Base-by-base conservation (phyloP, 2,113 vertebrate species). In the Xiphophorus couchianus region DNA sequence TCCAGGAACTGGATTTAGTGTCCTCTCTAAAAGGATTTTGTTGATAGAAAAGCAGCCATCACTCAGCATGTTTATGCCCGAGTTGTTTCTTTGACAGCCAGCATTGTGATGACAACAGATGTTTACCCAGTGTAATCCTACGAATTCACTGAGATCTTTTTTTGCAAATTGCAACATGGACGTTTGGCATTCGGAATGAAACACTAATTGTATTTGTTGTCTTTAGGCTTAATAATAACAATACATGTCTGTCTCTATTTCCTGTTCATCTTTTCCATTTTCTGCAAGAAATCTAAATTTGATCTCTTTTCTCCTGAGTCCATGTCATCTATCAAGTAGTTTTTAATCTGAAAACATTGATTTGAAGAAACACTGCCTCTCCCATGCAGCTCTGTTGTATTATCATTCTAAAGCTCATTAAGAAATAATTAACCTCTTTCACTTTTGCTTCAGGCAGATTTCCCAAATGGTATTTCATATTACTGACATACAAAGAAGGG, bases 371-470 rank as follows among this genome's bases (percentile, higher is more conserved):
- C 14, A 42, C 54, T 5, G 7, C 15, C 54, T 69, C 25, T 42
- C 71, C 70, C 84, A 74, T 63, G n/a, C 66, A 76, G 70, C 73
- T 69, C 51, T 64, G 39, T 77, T 74, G 61, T 74, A 73, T 81
- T 87, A 87, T 87, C 80, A 80, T 61, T 37, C n/a, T 67, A 79
- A 88, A 88, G 83, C 85, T 87, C 81, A 89, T 92, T 87, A 89
- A 87, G 84, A 86, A 86, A 90, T 89, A 88, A 92, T 91, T 92
- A 90, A 84, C 85, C 83, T 90, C 74, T 86, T 88, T 89, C 83
- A 89, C 69, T 88, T 86, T 74, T 81, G 77, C 85, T 82, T 54
- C 15, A 69, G 77, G 84, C 73, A 39, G 58, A 74, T 63, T 73
- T 66, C 78, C 80, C 80, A 80, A 31, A 3, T 76, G 74, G 79